Base-by-base conservation (phyloP, 1,140 invertebrate genomes). In the Rhopalosiphum maidis region DNA sequence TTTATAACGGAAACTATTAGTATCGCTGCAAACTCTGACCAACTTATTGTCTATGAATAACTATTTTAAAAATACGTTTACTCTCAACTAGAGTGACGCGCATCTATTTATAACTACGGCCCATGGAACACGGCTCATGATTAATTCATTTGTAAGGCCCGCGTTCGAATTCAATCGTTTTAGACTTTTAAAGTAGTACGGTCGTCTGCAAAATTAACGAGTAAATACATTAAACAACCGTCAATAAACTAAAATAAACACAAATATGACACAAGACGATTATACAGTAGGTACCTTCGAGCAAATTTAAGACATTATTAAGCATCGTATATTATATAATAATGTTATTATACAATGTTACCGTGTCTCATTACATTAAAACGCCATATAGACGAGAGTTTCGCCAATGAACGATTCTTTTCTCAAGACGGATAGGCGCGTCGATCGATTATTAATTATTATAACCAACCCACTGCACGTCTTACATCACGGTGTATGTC, bases 1-100 rank as follows among this genome's bases (percentile, higher is more conserved):
- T 87, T 51, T 87, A 87, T 87, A 87, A 46, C 25, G 43, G 43
- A n/a, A 87, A 87, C 85, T 87, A 48, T 87, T 87, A 35, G 86
- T 46, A 35, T 51, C 46, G 43, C 60, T 77, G 60, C 43, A 48
- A 87, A 48, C 86, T 48, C 43, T 30, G 18, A 48, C 86, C 43
- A 21, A 87, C 86, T 51, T n/a, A 46, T 86, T 41, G 43, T 46
- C 85, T 86, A 85, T 41, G 83, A 85, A 85, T 41, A 86, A 86
- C 85, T 43, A 86, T 25, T 46, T 46, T 86, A 86, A 46, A 86
- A 86, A 46, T 48, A 86, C 85, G 43, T 86, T 46, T n/a, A 25
- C 43, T 30, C 30, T 30, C 30, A 11, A 9, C 15, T n/a, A 15
- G 9, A 23, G 83, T 22, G n/a, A 77, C 60, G 18, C 30, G 60